Evolutionary conservation across 2,888 invertebrate species (phyloP), one percentile per base, ranked within the genome.

Genomic region (Ophion ellenae): DNA sequence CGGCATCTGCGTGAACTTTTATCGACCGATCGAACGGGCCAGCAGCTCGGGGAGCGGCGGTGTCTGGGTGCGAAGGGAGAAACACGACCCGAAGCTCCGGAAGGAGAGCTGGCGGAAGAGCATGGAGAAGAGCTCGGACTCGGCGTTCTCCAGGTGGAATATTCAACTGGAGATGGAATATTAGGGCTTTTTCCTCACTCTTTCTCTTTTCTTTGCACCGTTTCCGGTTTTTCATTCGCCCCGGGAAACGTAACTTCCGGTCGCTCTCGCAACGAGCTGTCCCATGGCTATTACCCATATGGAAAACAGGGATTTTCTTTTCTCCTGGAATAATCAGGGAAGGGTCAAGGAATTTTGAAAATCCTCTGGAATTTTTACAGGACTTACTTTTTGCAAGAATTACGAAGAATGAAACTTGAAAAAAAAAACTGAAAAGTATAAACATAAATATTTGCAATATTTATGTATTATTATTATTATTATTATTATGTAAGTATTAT

Each of bases 1-100:
- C 94, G 99, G 99, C 61, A 98, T 99, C 89, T 99, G 99, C 94
- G 98, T 99, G 84, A 99, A 99, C 95, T 99, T 99, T 95, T 99
- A 99, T 95, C 96, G 99, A 75, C 98, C 98, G 9, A 97, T 98
- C 89, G 98, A 98, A 93, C 96, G 96, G 85, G 95, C 96, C 86
- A 95, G 95, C 20, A 94, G 79, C 5, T 84, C 87, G 6, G 91
- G 87, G 32, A 90, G 89, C 87, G 92, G 86, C 85, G 93, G 91
- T 91, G 90, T 92, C 89, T 94, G 80, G 93, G 89, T 90, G 20
- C 89, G 95, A 77, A 94, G 94, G 71, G 94, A 94, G 75, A 94
- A 94, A 75, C 95, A 95, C 90, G 95, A 96, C 20, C 94, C 94
- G 7, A 96, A 95, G 67, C 95, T 97, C 88, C 96, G 98, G 4